Percentiles rank a stretch among this genome's conserved stretches.
phyloP scores from a whole-genome alignment of 2,888 invertebrate species.

The Eristalis intricaria region DNA sequence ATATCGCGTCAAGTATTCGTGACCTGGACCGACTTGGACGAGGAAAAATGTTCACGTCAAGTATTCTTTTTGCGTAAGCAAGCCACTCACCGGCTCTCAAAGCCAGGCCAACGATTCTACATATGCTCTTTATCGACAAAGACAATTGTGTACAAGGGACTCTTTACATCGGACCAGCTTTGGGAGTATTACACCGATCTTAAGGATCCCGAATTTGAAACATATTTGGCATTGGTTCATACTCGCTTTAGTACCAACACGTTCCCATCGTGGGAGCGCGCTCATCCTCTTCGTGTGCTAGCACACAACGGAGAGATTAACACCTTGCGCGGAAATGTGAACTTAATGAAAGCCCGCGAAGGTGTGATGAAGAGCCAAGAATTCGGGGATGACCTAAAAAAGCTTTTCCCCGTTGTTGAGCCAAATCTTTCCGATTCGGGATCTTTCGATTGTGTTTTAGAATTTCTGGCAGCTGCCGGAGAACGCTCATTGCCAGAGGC shows the following conservation, averaged over 20 bases:
- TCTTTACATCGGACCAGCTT: conserved; percentile 96
- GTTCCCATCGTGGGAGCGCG: conserved; percentile 99
- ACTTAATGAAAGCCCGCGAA: conserved; percentile 99
- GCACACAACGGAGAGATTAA: conserved; percentile 99
- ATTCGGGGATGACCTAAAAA: conserved; percentile 89
- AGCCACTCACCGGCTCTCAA: conserved; percentile 93
- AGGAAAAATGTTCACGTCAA: conserved; percentile 83
- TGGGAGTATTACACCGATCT: conserved; percentile 90
- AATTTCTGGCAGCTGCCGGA: conserved; percentile 97
- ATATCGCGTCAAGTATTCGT: conserved; percentile 97
- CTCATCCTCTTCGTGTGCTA: conserved; percentile 95
- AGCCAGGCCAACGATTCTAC: conserved; percentile 95
- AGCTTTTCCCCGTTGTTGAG: conserved; percentile 98
- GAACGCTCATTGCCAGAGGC: conserved; percentile 96
- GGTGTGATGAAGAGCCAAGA: conserved; percentile 96
- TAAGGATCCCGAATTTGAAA: conserved; percentile 90
- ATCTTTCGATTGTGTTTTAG: conserved; percentile 97
- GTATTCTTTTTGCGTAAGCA: conserved; percentile 96
- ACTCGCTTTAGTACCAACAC: conserved; percentile 99
- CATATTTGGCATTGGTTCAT: conserved; percentile 97
- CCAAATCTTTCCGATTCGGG: conserved; percentile 99
- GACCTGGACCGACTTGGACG: conserved; percentile 82
- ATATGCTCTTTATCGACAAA: conserved; percentile 96
- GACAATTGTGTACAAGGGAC: conserved; percentile 98
- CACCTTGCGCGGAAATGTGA: conserved; percentile 98